Conservation (phyloP, 2,888 invertebrate genomes). For the Eilema caniola region DNA sequence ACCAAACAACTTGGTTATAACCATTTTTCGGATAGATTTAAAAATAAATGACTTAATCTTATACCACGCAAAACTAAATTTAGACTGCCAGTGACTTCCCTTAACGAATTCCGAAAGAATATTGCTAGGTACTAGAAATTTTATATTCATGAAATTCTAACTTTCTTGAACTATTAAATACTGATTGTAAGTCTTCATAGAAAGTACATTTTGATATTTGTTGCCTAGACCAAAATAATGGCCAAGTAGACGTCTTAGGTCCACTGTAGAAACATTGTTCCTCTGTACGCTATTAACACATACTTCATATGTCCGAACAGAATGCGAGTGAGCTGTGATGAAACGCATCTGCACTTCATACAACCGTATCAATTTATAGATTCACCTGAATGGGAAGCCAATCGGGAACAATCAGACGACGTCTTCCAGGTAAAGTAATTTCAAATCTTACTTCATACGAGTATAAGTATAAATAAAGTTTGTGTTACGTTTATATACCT, state of each 20-base stretch:
- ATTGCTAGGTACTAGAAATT: too few relatives aligned
- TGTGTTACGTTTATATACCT: neutral
- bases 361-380: conserved; percentile 94
- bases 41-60: too few relatives aligned
- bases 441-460: neutral
- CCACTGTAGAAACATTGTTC: neutral
- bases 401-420: conserved; percentile 91
- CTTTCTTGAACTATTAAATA: too few relatives aligned
- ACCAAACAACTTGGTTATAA: too few relatives aligned
- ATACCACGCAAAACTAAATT: too few relatives aligned
- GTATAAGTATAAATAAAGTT: neutral
- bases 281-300: neutral
- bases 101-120: too few relatives aligned
- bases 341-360: conserved; percentile 93
- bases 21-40: too few relatives aligned
- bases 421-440: conserved; percentile 89
- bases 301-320: conserved; percentile 74
- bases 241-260: neutral
- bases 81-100: too few relatives aligned
- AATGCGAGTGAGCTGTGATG: conserved; percentile 93
- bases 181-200: neutral
- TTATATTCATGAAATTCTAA: too few relatives aligned
- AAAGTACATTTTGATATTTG: neutral
- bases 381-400: conserved; percentile 96
- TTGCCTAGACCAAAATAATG: neutral